Evolutionary conservation across 2,888 invertebrate genomes (phyloP), one percentile per base, ranked within the genome.

Genomic region (Drosophila merina): DNA sequence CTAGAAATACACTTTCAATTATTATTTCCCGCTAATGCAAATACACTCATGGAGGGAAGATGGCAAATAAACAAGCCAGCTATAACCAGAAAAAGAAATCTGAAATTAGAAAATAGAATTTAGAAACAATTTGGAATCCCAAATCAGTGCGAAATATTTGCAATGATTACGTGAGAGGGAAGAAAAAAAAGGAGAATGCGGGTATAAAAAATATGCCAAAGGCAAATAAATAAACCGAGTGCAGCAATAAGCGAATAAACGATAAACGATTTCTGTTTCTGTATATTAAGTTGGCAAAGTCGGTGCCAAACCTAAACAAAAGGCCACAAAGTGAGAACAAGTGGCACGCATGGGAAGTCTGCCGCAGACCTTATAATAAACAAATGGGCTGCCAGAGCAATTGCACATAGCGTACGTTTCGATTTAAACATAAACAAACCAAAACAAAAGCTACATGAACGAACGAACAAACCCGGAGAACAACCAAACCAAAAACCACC

Each of bases 351-450:
- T 56, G 64, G 60, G 55, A 86, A 86, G 80, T 81, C 73, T 79
- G 86, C 75, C 72, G 79, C 75, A 77, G 57, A 52, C 74, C 71
- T 78, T 84, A 70, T 76, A 83, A 83, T 87, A 85, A 85, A 85
- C 85, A 85, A 87, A 83, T 76, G 77, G 74, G 71, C 86, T 82
- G 82, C 77, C 86, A 76, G 76, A 72, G 74, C 77, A 76, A 87
- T 82, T 87, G 71, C 83, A 79, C 77, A 75, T 74, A 78, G 68
- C 70, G 66, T 70, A 75, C 74, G 51, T 45, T 74, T 81, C 20
- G 14, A n/a, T 20, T 42, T 69, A 86, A 81, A 77, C 79, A 83
- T 85, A 83, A 87, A 86, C 85, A 81, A 76, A 75, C 58, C 48
- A 63, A 54, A 57, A 49, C 57, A 62, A 72, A 67, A 57, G 47